phyloP scores from a whole-genome alignment of 2,113 vertebrate genomes.

The Apistogramma diplotaenia region DNA sequence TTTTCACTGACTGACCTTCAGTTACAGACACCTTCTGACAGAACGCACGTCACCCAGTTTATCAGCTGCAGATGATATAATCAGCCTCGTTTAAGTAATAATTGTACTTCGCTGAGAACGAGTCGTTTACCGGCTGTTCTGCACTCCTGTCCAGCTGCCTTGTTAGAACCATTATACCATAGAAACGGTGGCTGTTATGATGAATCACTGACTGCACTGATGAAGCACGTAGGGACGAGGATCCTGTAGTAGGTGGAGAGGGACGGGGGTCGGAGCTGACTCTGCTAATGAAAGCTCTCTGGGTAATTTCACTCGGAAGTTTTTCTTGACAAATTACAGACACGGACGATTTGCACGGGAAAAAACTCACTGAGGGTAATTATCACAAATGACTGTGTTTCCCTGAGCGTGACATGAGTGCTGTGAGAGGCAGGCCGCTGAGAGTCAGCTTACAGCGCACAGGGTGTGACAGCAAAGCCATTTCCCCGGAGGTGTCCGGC shows the following conservation, averaged over 20 bases:
- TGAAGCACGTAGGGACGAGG: background rate
- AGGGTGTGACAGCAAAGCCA: slow-evolving; percentile 21
- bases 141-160: background rate
- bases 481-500: slow-evolving; percentile 10
- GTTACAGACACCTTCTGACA: background rate
- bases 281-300: slow-evolving; percentile 11
- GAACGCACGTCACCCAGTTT: background rate
- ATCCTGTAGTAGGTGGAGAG: background rate
- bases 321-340: slow-evolving; percentile 53
- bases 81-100: background rate
- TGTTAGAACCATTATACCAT: background rate
- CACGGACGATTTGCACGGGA: slow-evolving; percentile 36
- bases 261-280: background rate
- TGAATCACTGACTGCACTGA: background rate
- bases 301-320: slow-evolving; percentile 42
- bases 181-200: background rate
- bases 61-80: background rate
- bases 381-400: slow-evolving; percentile 38
- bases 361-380: slow-evolving; percentile 26
- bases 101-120: background rate
- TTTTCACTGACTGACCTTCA: background rate
- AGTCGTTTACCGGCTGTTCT: background rate
- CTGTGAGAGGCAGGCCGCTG: background rate
- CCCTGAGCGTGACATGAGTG: background rate
- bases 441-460: background rate